A percentile compares a stretch with the other conserved stretches of the same genome.
These are phyloP conservation scores for Choristoneura fumiferana DNA, from an alignment of 1,140 invertebrate genomes.

Conservation along the genomic window DNA sequence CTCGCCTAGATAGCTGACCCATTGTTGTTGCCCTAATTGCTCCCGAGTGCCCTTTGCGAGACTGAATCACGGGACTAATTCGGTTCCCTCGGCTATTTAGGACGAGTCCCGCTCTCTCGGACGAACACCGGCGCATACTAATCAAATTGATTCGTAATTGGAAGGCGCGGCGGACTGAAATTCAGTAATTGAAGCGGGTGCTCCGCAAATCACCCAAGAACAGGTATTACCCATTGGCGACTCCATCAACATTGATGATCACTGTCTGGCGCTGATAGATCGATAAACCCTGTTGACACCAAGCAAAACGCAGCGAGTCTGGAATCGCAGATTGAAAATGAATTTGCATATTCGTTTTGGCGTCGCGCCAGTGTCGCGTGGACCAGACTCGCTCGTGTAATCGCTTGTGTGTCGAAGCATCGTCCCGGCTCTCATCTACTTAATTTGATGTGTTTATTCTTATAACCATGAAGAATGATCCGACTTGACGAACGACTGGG, in stretches of 20 bases:
- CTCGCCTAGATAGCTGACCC: slow-evolving; percentile 46
- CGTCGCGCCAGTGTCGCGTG: slow-evolving; percentile 38
- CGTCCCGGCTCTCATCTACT: slow-evolving; percentile 27
- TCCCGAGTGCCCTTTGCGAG: slow-evolving; percentile 45
- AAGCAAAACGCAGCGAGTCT: slow-evolving; percentile 42
- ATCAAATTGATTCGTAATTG: slow-evolving; percentile 13
- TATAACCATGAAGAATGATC: slow-evolving; percentile 1
- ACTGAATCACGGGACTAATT: slow-evolving; percentile 49
- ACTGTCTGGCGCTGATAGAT: neutral
- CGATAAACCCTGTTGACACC: slow-evolving; percentile 47
- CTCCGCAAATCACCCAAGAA: neutral
- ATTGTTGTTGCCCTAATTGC: slow-evolving; percentile 53
- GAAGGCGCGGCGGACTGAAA: neutral
- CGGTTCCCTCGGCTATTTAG: slow-evolving; percentile 28
- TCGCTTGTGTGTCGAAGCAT: slow-evolving; percentile 32
- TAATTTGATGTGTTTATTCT: slow-evolving; percentile 19
- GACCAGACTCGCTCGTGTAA: slow-evolving; percentile 21
- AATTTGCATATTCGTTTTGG: slow-evolving; percentile 60
- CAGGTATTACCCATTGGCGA: neutral
- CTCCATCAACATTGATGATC: too few species aligned
- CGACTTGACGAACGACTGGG: neutral
- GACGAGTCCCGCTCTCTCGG: neutral
- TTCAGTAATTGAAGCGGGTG: neutral
- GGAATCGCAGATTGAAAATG: slow-evolving; percentile 54
- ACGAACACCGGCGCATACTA: slow-evolving; percentile 10